Base-by-base conservation (phyloP, 2,888 invertebrate species). In the Phanerotoma sp. region DNA sequence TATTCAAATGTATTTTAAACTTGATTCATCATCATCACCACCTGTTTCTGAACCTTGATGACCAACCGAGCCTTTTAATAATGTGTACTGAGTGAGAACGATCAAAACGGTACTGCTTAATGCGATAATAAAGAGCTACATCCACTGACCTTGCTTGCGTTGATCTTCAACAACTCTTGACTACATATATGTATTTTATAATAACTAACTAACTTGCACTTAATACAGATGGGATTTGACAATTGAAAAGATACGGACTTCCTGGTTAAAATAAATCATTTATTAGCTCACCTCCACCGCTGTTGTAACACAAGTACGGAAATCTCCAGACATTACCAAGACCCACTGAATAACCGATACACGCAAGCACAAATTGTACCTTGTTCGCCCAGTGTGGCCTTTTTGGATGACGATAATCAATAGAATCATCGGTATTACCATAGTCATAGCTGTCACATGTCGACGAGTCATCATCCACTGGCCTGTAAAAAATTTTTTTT, bases 321-420 rank as follows among this genome's bases (percentile, higher is more conserved):
- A 95, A 94, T 68, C 93, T 84, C 93, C 93, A 93, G 62, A 93
- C 89, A 73, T 93, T 93, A 66, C 92, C 92, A 61, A 93, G 83
- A 33, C 93, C 93, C 51, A 93, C 91, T 49, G 92, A 92, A 76
- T 93, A 93, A 20, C 93, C 91, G 61, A 93, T 87, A 74, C 91
- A 92, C 45, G 93, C 92, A 68, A 93, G 81, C 49, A 93, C 91
- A 74, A 93, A 93, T 78, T 93, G 92, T 69, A 90, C 84, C 80
- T 93, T 93, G 78, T 89, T 91, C 56, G 88, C 87, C 93, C 93
- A 93, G 73, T 91, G 89, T 49, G 89, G 90, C 69, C 90, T 81
- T 66, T 89, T 83, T 5, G 89, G 89, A 72, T 89, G 89, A 60
- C 88, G 80, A 73, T 88, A 84, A 57, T 75, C 73, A 10, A 67